Base-by-base conservation (phyloP, 2,797 vertebrate genomes). In the Amniataba percoides region DNA sequence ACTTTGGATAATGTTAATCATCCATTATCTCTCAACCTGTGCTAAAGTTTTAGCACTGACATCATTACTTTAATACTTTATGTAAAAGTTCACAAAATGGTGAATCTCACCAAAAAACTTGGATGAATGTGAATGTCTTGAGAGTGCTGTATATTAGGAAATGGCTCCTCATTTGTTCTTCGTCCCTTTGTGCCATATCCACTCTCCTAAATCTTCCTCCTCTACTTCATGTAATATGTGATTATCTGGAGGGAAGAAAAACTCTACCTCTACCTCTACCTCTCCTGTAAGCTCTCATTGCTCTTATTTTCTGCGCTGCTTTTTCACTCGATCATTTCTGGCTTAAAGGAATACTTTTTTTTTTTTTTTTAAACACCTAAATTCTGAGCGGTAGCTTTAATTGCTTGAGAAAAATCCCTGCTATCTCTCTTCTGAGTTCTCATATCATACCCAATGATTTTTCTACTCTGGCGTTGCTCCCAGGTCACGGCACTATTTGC, bases 301-400 rank as follows among this genome's bases (percentile, higher is more conserved):
- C 56, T 57, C 15, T 59, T 43, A 39, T 10, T 60, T 66, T n/a
- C 62, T 31, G 2, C 21, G 25, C 55, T 59, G 73, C 31, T 49
- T 69, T 66, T 43, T 58, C n/a, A n/a, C 48, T 14, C 63, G 25
- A 15, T 72, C 18, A 53, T 62, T 69, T 7, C 5, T 3, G 21
- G 65, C 66, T 71, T 81, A 62, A 80, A 76, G 27, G n/a, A 52
- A 80, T 74, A 80, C 77, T 81, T 85, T 71, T 58, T 36, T 31
- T 31, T 31, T 31, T 31, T 31, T n/a, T n/a, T n/a, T n/a, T n/a
- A n/a, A n/a, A 56, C 31, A 53, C 36, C 23, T 56, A 27, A 63
- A 74, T 43, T 39, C 67, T 40, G 25, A 73, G 11, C 19, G 13
- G 34, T 40, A 7, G 23, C 8, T 74, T 75, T 81, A 76, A 73